Evolutionary conservation across 2,797 vertebrate species (phyloP), one percentile per base, ranked within the genome.

Genomic region (Myotis pilosus): DNA sequence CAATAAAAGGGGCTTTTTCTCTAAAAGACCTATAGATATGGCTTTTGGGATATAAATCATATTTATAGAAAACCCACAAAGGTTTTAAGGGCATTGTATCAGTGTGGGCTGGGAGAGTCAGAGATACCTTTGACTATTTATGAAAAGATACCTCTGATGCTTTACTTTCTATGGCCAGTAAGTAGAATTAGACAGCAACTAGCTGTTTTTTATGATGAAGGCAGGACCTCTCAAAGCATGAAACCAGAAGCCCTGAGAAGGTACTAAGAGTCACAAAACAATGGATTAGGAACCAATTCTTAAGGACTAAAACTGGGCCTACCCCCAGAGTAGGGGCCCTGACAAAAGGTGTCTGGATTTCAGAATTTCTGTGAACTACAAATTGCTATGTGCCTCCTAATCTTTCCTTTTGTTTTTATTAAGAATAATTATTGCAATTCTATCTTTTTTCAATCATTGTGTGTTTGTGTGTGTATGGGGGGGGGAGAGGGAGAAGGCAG

Each of bases 41-140:
- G 13, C 13, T 85, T 85, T 91, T 30, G 75, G 23, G 3, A 33
- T 30, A 55, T 28, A 13, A 28, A 8, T 86, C 47, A 68, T 57
- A 49, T 68, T 75, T 66, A 71, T 41, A 80, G 49, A 74, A 74
- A 74, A 74, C 13, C 49, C 33, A 74, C 23, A 41, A 74, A 57
- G 2, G 4, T 55, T 66, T 81, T 81, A 66, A 81, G n/a, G 68
- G 25, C 41, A 87, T 81, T 75, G 23, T 28, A 49, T 87, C n/a
- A 87, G 5, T 8, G 57, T 84, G 60, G 10, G 22, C 20, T 28
- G n/a, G 33, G 84, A 71, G 12, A 62, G 10, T n/a, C 41, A 71
- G 16, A 51, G 5, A 41, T 41, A 41, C 41, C 41, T 41, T 6
- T 41, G 41, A 41, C 41, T 41, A 6, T 41, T 41, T 38, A 33